These are phyloP conservation scores for Piaya cayana DNA, from an alignment of 2,113 vertebrate genomes.

Conservation along the genomic window DNA sequence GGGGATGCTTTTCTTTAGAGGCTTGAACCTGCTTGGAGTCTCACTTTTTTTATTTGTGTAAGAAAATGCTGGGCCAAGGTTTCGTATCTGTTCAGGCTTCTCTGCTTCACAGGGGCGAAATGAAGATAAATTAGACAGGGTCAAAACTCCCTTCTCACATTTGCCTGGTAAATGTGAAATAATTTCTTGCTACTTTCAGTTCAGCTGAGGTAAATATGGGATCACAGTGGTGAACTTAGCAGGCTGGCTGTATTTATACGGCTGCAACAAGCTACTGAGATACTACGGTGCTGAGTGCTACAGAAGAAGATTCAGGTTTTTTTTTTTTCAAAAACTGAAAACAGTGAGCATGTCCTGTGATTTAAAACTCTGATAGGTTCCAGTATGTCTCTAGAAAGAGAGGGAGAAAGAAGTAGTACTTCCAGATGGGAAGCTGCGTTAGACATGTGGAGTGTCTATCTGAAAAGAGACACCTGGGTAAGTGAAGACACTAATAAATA, in stretches of 20 bases:
- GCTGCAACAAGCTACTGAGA: neutral
- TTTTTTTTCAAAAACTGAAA: neutral
- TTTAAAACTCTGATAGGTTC: neutral
- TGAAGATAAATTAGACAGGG: neutral
- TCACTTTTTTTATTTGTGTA: constrained; percentile 6
- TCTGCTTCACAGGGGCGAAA: neutral
- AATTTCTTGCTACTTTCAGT: neutral
- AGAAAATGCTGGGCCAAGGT: neutral
- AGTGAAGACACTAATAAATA: constrained; percentile 49
- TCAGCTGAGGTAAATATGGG: neutral
- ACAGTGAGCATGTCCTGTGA: neutral
- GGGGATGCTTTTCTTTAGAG: neutral
- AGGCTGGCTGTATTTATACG: neutral
- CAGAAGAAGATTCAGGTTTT: neutral
- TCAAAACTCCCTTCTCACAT: neutral
- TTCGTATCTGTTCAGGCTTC: neutral
- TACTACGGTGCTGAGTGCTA: neutral
- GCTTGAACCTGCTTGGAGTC: neutral
- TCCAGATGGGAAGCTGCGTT: constrained; percentile 32
- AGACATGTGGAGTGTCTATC: neutral
- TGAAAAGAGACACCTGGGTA: constrained; percentile 62
- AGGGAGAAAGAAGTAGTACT: neutral
- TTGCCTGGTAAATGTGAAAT: neutral
- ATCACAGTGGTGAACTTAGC: neutral
- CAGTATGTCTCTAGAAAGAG: neutral